Conservation (phyloP, 2,888 invertebrate species). For the Eupithecia centaureata region DNA sequence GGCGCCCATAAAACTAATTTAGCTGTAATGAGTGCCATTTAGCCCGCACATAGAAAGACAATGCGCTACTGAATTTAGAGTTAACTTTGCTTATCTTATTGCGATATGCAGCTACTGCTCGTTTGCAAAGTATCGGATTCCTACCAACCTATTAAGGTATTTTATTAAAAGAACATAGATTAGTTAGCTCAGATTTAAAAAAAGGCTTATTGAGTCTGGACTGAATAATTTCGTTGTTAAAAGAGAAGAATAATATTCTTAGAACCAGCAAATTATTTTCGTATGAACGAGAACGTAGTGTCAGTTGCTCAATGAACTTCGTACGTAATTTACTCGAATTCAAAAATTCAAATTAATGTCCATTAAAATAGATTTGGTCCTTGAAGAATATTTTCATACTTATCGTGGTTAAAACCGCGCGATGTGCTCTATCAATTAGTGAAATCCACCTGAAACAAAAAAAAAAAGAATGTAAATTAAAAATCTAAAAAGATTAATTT, state of each 20-base stretch:
- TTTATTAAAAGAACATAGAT: too few species aligned
- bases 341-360: background rate
- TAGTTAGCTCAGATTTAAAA: too few species aligned
- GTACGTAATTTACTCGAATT: background rate
- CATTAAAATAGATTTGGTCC: background rate
- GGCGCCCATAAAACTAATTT: conserved; percentile 57
- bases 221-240: too few species aligned
- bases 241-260: too few species aligned
- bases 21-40: conserved; percentile 53
- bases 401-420: conserved; percentile 51
- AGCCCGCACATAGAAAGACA: conserved; percentile 45
- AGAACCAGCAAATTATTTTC: too few species aligned
- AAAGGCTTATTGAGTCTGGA: too few species aligned
- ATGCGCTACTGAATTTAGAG: conserved; percentile 32
- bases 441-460: conserved; percentile 76
- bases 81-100: conserved; percentile 31
- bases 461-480: conserved; percentile 30
- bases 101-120: background rate
- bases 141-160: background rate
- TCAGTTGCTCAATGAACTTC: too few species aligned
- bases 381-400: conserved; percentile 56
- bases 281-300: too few species aligned
- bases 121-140: background rate
- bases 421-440: conserved; percentile 57
- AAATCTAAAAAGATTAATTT: too few species aligned